phyloP scores from a whole-genome alignment of 1,140 invertebrate species.

The Drosophila santomea region DNA sequence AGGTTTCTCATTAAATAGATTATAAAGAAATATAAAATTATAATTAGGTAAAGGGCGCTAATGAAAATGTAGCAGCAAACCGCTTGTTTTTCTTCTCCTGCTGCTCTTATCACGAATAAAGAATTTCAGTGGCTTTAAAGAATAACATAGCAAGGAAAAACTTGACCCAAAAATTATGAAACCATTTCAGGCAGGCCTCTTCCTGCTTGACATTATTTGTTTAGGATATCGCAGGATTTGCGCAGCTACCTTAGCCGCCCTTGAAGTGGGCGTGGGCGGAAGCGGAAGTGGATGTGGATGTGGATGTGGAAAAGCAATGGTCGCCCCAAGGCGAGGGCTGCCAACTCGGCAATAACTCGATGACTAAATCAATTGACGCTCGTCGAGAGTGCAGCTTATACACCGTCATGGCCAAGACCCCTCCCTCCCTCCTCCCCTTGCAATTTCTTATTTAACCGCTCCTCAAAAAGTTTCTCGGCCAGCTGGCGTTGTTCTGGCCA shows the following conservation, averaged over 20 bases:
- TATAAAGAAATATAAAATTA: too few species aligned
- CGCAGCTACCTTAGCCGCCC: slow-evolving; percentile 3
- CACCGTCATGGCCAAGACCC: slow-evolving; percentile 33
- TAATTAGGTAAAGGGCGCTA: too few species aligned
- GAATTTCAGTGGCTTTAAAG: neutral
- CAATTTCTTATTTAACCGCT: neutral
- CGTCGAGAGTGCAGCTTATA: slow-evolving; percentile 39
- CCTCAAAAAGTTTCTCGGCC: slow-evolving; percentile 14
- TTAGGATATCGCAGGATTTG: slow-evolving; percentile 17
- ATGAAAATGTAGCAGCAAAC: too few species aligned
- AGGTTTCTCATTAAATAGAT: too few species aligned
- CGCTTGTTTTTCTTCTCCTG: too few species aligned
- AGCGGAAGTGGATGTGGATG: neutral
- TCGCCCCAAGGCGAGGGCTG: slow-evolving; percentile 1
- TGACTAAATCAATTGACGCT: slow-evolving; percentile 73
- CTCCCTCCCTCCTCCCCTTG: neutral
- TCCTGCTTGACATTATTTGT: slow-evolving; percentile 10
- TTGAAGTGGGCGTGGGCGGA: neutral
- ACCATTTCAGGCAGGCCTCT: neutral
- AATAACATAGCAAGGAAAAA: neutral
- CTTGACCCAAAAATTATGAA: slow-evolving; percentile 1
- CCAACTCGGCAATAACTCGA: slow-evolving; percentile 62
- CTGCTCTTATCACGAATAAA: too few species aligned
- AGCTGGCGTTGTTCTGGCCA: slow-evolving; percentile 37
- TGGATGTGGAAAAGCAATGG: neutral